phyloP scores from a whole-genome alignment of 2,888 invertebrate genomes.

The Elegia similella region DNA sequence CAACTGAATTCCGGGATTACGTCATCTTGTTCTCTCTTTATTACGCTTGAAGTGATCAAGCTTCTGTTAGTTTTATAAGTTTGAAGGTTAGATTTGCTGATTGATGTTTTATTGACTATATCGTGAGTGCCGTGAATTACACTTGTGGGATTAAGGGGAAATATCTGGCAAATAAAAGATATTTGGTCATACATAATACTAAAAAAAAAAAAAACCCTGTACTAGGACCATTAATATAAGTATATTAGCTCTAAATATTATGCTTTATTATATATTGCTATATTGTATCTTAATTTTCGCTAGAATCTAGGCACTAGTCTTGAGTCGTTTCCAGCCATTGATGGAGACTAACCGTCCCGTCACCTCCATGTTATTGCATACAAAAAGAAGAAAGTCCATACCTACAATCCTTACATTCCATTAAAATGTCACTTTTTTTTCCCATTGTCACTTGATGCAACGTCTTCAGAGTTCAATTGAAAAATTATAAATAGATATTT shows the following conservation, averaged over 20 bases:
- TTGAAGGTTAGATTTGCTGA: background rate
- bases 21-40: conserved; percentile 42
- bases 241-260: too few relatives aligned
- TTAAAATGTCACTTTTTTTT: background rate
- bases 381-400: too few relatives aligned
- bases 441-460: background rate
- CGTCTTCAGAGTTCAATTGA: background rate
- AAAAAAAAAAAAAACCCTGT: too few relatives aligned
- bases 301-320: too few relatives aligned
- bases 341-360: too few relatives aligned
- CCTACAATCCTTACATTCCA: background rate
- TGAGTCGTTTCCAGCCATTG: too few relatives aligned
- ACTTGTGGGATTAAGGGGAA: background rate
- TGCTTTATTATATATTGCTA: too few relatives aligned
- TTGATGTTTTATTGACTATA: background rate
- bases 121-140: background rate
- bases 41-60: conserved; percentile 11
- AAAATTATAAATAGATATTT: conserved; percentile 24
- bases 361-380: too few relatives aligned
- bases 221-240: too few relatives aligned
- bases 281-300: too few relatives aligned
- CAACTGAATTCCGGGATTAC: conserved; percentile 46
- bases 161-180: too few relatives aligned
- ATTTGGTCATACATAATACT: too few relatives aligned
- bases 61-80: background rate